Conservation (phyloP, 1,140 invertebrate species). For the Scaptomyza montana region DNA sequence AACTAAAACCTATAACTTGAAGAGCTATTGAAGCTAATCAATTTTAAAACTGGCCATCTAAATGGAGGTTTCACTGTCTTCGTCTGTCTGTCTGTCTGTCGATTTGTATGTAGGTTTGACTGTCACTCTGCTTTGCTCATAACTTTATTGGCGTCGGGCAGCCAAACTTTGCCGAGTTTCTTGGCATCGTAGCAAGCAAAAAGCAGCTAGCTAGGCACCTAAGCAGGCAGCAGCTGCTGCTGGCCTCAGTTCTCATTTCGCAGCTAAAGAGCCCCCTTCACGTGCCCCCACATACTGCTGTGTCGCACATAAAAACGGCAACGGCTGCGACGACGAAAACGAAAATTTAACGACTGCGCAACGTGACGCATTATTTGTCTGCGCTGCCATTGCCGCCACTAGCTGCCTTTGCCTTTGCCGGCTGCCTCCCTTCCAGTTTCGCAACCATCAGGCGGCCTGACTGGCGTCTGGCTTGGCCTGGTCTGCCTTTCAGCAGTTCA, state of each 20-base stretch:
- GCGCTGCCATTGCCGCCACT: constrained; percentile 45
- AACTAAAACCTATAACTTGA: neutral
- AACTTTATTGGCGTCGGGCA: constrained; percentile 62
- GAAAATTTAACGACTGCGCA: constrained; percentile 82
- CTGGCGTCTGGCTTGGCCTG: constrained; percentile 14
- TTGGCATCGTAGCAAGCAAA: constrained; percentile 51
- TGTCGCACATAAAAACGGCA: constrained; percentile 76
- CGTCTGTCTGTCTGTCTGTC: too few relatives aligned
- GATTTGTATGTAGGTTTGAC: neutral
- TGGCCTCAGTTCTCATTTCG: constrained; percentile 38
- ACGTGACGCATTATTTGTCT: constrained; percentile 82
- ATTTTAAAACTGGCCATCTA: constrained; percentile 42
- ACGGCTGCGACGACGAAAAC: constrained; percentile 63
- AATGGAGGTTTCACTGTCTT: constrained; percentile 20
- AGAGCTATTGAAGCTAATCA: neutral
- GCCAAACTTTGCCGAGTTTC: constrained; percentile 67
- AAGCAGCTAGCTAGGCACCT: constrained; percentile 55
- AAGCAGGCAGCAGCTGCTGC: constrained; percentile 36
- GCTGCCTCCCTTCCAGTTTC: neutral
- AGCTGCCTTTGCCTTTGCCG: constrained; percentile 9
- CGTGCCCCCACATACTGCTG: constrained; percentile 34
- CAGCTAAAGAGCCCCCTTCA: constrained; percentile 13
- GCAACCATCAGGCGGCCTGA: constrained; percentile 7
- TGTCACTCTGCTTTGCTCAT: constrained; percentile 47
- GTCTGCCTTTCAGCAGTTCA: constrained; percentile 47